Conservation (phyloP, 2,113 vertebrate species). For the Pseudorhombus dupliciocellatus region DNA sequence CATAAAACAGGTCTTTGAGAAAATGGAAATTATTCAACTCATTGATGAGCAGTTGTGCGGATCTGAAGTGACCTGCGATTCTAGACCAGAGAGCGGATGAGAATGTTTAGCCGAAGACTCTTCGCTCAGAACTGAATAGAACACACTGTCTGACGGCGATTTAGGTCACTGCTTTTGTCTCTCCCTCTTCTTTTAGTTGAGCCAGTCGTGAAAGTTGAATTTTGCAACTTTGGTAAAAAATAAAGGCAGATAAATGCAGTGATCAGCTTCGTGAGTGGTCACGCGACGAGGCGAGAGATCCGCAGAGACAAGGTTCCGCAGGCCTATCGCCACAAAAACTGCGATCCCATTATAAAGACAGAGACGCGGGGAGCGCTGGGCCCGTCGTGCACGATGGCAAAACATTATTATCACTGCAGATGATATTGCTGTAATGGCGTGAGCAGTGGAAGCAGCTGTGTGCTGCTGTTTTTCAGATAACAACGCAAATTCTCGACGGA, state of each 20-base stretch:
- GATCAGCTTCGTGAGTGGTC: neutral
- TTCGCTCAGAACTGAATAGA: neutral
- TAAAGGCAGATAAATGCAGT: neutral
- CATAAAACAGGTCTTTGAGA: slow-evolving; percentile 8
- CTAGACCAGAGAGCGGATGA: neutral
- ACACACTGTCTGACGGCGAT: slow-evolving; percentile 24
- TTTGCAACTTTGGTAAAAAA: slow-evolving; percentile 1
- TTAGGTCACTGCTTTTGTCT: slow-evolving; percentile 31
- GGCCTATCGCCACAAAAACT: slow-evolving; percentile 18
- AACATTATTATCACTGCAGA: slow-evolving; percentile 1
- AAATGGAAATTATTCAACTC: slow-evolving; percentile 11
- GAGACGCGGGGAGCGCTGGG: neutral
- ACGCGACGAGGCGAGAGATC: neutral
- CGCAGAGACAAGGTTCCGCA: neutral
- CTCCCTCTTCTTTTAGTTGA: neutral
- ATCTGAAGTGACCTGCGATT: neutral
- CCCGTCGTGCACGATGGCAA: slow-evolving; percentile 12
- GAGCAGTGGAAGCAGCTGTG: neutral
- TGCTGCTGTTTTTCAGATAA: neutral
- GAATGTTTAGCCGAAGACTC: neutral
- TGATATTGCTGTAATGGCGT: slow-evolving; percentile 5
- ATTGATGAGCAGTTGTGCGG: neutral
- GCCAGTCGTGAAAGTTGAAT: slow-evolving; percentile 17
- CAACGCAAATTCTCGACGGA: too few species aligned
- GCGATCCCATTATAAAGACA: slow-evolving; percentile 7